These are phyloP conservation scores for Tychaedon coryphoeus DNA, from an alignment of 2,113 vertebrate genomes.

Conservation along the genomic window DNA sequence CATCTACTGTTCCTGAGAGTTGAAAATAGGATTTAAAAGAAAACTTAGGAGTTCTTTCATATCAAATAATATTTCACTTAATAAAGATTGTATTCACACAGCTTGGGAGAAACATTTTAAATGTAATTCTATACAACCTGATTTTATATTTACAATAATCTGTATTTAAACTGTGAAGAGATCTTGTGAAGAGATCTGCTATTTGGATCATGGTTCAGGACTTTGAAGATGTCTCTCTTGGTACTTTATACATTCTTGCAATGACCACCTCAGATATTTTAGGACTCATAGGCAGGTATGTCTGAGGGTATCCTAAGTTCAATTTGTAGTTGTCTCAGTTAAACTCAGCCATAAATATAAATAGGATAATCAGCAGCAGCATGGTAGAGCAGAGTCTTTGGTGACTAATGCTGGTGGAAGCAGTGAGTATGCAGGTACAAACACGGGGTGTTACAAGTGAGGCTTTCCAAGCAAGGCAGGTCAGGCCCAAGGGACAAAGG, in stretches of 20 bases:
- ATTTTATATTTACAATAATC: not conserved
- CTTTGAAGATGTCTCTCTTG: not conserved
- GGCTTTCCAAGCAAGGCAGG: not conserved
- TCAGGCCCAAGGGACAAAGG: not conserved
- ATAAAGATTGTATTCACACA: not conserved
- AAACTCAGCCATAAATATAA: not conserved
- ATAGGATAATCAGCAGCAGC: not conserved
- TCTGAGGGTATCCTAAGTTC: not conserved
- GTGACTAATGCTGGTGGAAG: not conserved
- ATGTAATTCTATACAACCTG: not conserved
- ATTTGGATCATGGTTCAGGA: not conserved
- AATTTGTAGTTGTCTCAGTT: not conserved
- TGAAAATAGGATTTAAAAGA: not conserved
- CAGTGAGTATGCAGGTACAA: not conserved
- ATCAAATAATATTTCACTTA: not conserved
- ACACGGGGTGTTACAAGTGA: accelerated
- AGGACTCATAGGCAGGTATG: not conserved
- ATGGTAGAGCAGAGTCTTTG: not conserved
- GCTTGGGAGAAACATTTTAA: not conserved
- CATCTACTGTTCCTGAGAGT: not conserved
- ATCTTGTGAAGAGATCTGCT: not conserved
- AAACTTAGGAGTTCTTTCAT: not conserved
- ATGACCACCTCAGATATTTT: not conserved
- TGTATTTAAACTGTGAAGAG: not conserved
- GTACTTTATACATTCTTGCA: not conserved